These are phyloP conservation scores for Orthonyx spaldingii DNA, from an alignment of 2,113 vertebrate species.

Conservation along the genomic window DNA sequence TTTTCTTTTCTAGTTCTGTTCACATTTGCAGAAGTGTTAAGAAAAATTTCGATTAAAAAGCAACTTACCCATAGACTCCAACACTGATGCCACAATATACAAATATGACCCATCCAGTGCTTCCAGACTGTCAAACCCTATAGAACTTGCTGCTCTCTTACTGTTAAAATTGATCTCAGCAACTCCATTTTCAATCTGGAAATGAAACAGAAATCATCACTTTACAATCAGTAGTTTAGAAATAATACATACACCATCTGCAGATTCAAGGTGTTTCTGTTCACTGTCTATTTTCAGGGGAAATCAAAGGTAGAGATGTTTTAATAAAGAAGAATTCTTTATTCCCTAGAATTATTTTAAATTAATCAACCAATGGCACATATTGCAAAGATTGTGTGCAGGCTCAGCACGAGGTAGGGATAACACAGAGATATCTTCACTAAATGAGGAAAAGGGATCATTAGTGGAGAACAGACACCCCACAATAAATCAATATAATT, in stretches of 20 bases:
- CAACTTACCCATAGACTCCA: conserved; percentile 68
- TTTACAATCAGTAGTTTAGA: background rate
- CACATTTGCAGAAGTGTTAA: background rate
- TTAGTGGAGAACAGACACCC: background rate
- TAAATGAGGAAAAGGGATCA: background rate
- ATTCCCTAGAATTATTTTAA: background rate
- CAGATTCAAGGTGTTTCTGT: background rate
- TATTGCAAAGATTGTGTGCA: background rate
- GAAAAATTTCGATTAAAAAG: background rate
- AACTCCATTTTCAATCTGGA: conserved; percentile 70
- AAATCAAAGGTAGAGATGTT: background rate
- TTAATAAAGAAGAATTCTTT: background rate
- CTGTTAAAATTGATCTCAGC: conserved; percentile 64
- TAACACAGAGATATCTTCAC: background rate
- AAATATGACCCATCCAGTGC: conserved; percentile 67
- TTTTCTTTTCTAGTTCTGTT: background rate
- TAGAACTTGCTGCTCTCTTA: conserved; percentile 48
- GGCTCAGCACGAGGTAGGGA: background rate
- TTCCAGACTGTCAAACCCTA: conserved; percentile 62
- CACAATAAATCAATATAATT: background rate
- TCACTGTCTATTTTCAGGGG: background rate
- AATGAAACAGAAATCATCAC: background rate
- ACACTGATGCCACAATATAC: conserved; percentile 70
- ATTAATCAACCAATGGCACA: background rate
- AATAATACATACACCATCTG: background rate